Conservation (phyloP, 1,140 invertebrate species). For the Idris sp. region DNA sequence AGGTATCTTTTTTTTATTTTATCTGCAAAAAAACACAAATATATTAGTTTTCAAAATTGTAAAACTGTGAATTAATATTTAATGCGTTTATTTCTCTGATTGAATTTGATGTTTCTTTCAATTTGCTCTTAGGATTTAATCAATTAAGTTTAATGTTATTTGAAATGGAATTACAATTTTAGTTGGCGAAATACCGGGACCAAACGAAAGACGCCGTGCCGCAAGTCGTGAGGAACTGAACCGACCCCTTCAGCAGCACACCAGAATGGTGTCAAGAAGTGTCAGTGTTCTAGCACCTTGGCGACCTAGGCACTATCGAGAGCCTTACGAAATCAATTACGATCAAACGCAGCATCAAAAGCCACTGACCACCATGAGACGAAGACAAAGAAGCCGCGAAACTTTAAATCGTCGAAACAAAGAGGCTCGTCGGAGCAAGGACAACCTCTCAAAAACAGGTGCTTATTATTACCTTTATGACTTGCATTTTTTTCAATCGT, state of each 20-base stretch:
- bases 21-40: too few species aligned
- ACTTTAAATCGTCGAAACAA: conserved; percentile 73
- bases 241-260: conserved; percentile 81
- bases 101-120: too few species aligned
- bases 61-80: too few species aligned
- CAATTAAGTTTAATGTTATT: conserved; percentile 11
- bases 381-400: conserved; percentile 74
- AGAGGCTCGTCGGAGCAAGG: conserved; percentile 72
- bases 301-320: conserved; percentile 85
- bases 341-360: conserved; percentile 81
- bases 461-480: conserved; percentile 21
- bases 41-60: too few species aligned
- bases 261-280: conserved; percentile 87
- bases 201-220: conserved; percentile 80
- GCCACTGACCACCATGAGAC: conserved; percentile 71
- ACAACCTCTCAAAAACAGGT: conserved; percentile 74
- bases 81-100: too few species aligned
- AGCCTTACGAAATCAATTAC: conserved; percentile 88
- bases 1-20: conserved; percentile 75
- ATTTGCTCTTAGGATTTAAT: too few species aligned
- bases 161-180: conserved; percentile 30
- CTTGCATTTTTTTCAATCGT: too few species aligned
- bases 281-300: conserved; percentile 90
- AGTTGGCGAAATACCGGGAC: conserved; percentile 86
- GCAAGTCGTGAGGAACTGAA: conserved; percentile 85